Percentiles rank a stretch among this genome's conserved stretches.
These are phyloP conservation scores for Chalcosyrphus nemorum DNA, from an alignment of 2,888 invertebrate species.

Conservation along the genomic window DNA sequence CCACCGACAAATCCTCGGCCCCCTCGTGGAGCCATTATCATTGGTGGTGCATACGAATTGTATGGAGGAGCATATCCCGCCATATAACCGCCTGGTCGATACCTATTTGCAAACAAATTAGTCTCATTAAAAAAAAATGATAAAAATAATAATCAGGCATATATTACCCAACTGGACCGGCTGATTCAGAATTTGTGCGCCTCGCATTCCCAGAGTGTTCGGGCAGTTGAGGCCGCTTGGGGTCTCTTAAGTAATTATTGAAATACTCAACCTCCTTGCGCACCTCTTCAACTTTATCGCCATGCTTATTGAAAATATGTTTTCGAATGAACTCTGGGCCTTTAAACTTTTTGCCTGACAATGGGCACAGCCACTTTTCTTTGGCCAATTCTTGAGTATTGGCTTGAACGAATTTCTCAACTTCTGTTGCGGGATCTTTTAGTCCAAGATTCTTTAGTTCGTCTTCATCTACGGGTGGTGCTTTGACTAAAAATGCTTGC, in stretches of 20 bases:
- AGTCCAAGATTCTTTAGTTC: slow-evolving; percentile 93
- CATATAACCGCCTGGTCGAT: slow-evolving; percentile 79
- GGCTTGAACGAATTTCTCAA: slow-evolving; percentile 96
- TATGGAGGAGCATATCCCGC: slow-evolving; percentile 82
- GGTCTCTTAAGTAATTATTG: slow-evolving; percentile 97
- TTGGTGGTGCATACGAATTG: slow-evolving; percentile 83
- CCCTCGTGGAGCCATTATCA: slow-evolving; percentile 82
- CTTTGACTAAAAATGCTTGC: slow-evolving; percentile 92
- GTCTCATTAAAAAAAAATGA: no score
- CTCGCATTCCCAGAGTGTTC: slow-evolving; percentile 87
- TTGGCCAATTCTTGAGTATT: slow-evolving; percentile 98
- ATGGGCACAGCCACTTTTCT: slow-evolving; percentile 99
- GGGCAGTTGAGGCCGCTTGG: slow-evolving; percentile 95
- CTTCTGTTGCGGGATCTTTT: slow-evolving; percentile 85
- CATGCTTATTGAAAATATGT: slow-evolving; percentile 98
- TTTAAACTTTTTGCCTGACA: slow-evolving; percentile 99
- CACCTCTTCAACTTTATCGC: slow-evolving; percentile 98
- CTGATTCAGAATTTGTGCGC: slow-evolving; percentile 78
- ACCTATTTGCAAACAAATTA: slow-evolving; percentile 74
- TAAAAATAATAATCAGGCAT: neutral
- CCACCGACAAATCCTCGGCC: slow-evolving; percentile 82
- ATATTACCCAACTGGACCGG: slow-evolving; percentile 71
- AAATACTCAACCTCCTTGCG: slow-evolving; percentile 98
- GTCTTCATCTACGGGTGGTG: slow-evolving; percentile 88
- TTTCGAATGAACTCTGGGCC: slow-evolving; percentile 99